These are phyloP conservation scores for Hoplostethus atlanticus DNA, from an alignment of 2,797 vertebrate species.

Conservation along the genomic window DNA sequence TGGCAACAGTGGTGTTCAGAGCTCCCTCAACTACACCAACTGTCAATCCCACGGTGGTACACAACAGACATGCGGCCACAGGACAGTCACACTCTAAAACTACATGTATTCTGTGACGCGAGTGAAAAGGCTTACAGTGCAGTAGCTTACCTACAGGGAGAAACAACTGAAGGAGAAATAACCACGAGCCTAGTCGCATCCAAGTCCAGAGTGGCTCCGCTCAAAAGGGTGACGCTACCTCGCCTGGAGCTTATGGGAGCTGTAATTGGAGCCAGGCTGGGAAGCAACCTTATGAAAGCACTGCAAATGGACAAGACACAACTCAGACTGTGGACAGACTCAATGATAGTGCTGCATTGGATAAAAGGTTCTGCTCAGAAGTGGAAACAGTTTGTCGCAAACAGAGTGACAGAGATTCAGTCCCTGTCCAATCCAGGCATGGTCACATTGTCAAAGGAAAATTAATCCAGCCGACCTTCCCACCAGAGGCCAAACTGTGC, in stretches of 20 bases:
- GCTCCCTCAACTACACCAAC: slow-evolving; percentile 17
- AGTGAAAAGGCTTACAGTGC: too few species aligned
- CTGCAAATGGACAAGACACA: slow-evolving; percentile 32
- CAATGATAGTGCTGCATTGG: slow-evolving; percentile 32
- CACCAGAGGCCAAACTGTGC: too few species aligned
- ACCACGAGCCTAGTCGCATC: slow-evolving; percentile 28
- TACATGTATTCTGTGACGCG: slow-evolving; percentile 30
- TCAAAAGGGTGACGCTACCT: slow-evolving; percentile 50
- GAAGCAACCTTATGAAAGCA: slow-evolving; percentile 18
- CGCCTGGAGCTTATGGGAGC: slow-evolving; percentile 43
- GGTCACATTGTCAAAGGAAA: slow-evolving; percentile 17
- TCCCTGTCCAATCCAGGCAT: background rate
- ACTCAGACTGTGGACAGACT: slow-evolving; percentile 43
- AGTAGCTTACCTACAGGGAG: too few species aligned
- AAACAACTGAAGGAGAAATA: too few species aligned
- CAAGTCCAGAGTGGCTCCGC: slow-evolving; percentile 27
- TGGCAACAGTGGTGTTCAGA: slow-evolving; percentile 50
- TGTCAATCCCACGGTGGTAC: slow-evolving; percentile 37
- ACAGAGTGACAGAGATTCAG: slow-evolving; percentile 36
- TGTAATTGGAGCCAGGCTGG: slow-evolving; percentile 38
- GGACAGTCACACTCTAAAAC: background rate
- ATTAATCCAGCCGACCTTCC: slow-evolving; percentile 16
- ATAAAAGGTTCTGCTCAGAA: slow-evolving; percentile 22
- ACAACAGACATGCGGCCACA: slow-evolving; percentile 5
- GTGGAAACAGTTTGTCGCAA: slow-evolving; percentile 43